Conservation (phyloP, 2,888 invertebrate species). For the Sepiola atlantica region DNA sequence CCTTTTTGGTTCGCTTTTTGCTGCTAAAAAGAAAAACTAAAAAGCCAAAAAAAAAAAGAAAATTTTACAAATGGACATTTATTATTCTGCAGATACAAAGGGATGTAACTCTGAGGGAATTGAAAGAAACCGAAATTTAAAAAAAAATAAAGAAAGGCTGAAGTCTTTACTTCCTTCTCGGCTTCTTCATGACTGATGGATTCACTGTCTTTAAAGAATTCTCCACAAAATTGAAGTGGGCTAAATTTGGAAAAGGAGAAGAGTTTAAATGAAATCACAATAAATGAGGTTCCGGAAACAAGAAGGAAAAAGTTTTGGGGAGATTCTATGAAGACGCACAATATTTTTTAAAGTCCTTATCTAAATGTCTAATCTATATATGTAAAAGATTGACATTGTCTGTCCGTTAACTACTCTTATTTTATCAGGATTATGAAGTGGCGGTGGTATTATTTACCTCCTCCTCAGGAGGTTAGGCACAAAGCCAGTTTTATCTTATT, state of each 20-base stretch:
- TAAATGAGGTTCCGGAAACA: neutral
- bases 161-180: neutral
- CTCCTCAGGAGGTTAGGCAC: too few relatives aligned
- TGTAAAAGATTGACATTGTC: neutral
- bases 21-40: neutral
- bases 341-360: too few relatives aligned
- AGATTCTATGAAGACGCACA: neutral
- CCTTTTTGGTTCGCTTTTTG: neutral
- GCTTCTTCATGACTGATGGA: neutral
- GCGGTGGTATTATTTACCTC: too few relatives aligned
- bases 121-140: neutral
- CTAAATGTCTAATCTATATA: neutral
- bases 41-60: too few relatives aligned
- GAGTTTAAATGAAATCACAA: neutral
- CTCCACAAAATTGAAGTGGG: neutral
- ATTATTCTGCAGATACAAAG: neutral
- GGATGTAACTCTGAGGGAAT: slow-evolving; percentile 20
- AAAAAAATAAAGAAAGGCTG: neutral
- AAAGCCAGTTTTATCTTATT: too few relatives aligned
- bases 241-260: neutral
- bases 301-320: neutral
- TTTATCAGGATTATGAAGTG: too few relatives aligned
- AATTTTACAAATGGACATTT: neutral
- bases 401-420: too few relatives aligned
- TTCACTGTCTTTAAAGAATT: neutral